phyloP scores from a whole-genome alignment of 2,888 invertebrate genomes.

The Stegana nigrithorax region DNA sequence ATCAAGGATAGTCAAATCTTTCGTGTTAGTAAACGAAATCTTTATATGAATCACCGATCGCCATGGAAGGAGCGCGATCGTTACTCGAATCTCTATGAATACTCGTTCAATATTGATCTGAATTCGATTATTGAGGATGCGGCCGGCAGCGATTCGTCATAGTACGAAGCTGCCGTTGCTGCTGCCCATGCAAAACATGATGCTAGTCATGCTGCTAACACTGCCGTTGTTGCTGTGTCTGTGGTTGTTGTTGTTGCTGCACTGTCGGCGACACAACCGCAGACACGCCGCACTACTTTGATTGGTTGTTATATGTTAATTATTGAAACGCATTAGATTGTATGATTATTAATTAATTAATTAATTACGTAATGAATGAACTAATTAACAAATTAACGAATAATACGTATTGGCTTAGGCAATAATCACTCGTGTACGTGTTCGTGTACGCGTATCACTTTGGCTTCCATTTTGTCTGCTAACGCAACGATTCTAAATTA shows the following conservation, averaged over 20 bases:
- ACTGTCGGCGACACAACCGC: not conserved
- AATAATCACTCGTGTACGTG: too few relatives aligned
- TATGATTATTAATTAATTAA: too few relatives aligned
- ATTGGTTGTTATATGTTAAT: constrained; percentile 49
- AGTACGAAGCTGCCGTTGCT: constrained; percentile 60
- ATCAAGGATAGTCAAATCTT: constrained; percentile 69
- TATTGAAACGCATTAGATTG: too few relatives aligned
- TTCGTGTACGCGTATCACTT: not conserved
- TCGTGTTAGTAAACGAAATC: constrained; percentile 69
- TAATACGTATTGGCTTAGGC: not conserved
- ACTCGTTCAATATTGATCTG: constrained; percentile 69
- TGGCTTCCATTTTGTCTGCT: constrained; percentile 13
- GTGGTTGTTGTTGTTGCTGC: constrained; percentile 25
- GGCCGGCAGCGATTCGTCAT: constrained; percentile 69
- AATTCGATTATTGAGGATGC: constrained; percentile 69
- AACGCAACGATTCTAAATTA: not conserved
- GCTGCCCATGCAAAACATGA: too few relatives aligned
- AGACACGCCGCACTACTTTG: constrained; percentile 37
- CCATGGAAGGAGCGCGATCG: constrained; percentile 68
- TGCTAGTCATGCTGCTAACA: too few relatives aligned
- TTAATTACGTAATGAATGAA: not conserved
- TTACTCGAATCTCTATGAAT: constrained; percentile 69
- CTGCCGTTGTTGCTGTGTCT: constrained; percentile 37
- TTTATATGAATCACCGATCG: constrained; percentile 69
- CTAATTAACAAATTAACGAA: not conserved